Evolutionary conservation across 2,888 invertebrate species (phyloP), one percentile per base, ranked within the genome.

Genomic region (Sycophila texana): DNA sequence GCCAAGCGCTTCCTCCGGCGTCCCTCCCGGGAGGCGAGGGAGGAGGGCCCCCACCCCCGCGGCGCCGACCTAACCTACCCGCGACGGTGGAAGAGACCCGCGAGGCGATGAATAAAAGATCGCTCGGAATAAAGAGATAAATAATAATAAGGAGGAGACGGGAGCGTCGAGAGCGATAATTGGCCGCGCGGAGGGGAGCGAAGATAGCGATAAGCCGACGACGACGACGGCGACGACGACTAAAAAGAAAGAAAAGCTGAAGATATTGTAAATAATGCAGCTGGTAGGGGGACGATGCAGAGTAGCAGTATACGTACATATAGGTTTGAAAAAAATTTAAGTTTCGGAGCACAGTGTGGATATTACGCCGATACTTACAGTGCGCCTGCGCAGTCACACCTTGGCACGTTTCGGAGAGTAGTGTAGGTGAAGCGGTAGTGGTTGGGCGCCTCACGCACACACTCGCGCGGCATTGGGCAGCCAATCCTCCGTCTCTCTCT

Each of bases 361-460:
- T 73, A 71, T 51, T 63, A 72, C 18, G 58, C 49, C 63, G 49
- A 73, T 73, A 89, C 89, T 87, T 86, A 88, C 89, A 89, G 87
- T 87, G 89, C 89, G 89, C 86, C 86, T 89, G 89, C 89, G 89
- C 89, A 90, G 89, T 89, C 88, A 88, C 89, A 88, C 88, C 88
- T 89, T 85, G 85, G 83, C 87, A 87, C 87, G 86, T 88, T 88
- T 86, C 84, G 65, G 76, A 73, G 78, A 53, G 66, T 65, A 70
- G 78, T 63, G 66, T 65, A 70, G 75, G 5, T 47, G 49, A 14
- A 67, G 67, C 68, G 53, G 72, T 53, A 73, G 51, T 30, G 60
- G 74, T 58, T 57, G 16, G 66, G n/a, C 57, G 39, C 53, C 71
- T 60, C 22, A 39, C 60, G 57, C 57, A 71, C 66, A 66, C 77